These are phyloP conservation scores for Alectoris magna DNA, from an alignment of 2,797 vertebrate genomes.

Conservation along the genomic window DNA sequence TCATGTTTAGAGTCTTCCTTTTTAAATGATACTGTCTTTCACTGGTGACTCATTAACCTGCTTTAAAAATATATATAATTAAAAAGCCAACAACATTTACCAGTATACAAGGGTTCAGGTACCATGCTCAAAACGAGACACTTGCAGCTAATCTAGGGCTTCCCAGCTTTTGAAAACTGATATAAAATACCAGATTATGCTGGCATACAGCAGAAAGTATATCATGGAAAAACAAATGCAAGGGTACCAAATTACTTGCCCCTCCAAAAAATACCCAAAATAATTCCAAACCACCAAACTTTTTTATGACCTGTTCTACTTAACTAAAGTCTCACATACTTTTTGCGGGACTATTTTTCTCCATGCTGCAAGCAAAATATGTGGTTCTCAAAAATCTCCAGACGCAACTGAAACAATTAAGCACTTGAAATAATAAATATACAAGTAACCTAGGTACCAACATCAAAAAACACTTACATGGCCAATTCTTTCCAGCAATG, in stretches of 20 bases:
- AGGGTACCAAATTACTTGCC: background rate
- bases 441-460: background rate
- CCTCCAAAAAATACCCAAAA: background rate
- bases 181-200: background rate
- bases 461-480: background rate
- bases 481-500: background rate
- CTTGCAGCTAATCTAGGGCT: background rate
- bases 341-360: background rate
- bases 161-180: background rate
- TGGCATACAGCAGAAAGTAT: background rate
- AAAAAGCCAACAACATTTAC: background rate
- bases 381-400: background rate
- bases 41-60: background rate
- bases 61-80: background rate
- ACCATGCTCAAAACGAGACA: background rate
- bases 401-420: background rate
- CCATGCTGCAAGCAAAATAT: fast-evolving
- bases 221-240: background rate
- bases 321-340: background rate
- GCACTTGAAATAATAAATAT: background rate
- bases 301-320: background rate
- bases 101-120: fast-evolving
- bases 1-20: background rate
- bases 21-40: background rate
- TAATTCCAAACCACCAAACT: background rate